These are phyloP conservation scores for Pedetes capensis DNA, from an alignment of 2,113 vertebrate genomes.

Conservation along the genomic window DNA sequence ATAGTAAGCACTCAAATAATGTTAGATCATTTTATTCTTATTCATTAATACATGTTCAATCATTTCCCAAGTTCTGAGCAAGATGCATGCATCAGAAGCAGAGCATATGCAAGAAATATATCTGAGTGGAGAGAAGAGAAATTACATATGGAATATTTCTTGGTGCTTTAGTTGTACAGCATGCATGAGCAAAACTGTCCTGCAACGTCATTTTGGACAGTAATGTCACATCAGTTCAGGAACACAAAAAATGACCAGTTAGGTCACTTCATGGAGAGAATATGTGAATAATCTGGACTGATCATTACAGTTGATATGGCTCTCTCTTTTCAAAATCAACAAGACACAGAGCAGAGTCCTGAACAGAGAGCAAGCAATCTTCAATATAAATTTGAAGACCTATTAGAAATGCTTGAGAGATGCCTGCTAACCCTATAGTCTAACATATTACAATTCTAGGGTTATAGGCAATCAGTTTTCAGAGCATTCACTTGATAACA, in stretches of 20 bases:
- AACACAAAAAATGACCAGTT: neutral
- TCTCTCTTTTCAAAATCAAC: slow-evolving; percentile 31
- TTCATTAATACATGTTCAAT: slow-evolving; percentile 23
- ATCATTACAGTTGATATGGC: neutral
- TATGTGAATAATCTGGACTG: slow-evolving; percentile 5
- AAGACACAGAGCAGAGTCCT: neutral
- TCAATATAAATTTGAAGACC: neutral
- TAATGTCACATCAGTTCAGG: slow-evolving; percentile 17
- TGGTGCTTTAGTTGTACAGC: neutral
- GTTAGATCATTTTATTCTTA: slow-evolving; percentile 50
- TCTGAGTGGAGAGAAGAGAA: slow-evolving; percentile 34
- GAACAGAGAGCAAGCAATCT: neutral
- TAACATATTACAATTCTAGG: neutral
- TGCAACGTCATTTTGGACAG: neutral
- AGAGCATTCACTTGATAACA: neutral
- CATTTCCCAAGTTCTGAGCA: slow-evolving; percentile 42
- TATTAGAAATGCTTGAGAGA: neutral
- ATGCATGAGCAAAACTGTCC: neutral
- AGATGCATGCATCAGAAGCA: slow-evolving; percentile 39
- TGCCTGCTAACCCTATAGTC: neutral
- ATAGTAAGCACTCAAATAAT: slow-evolving; percentile 11
- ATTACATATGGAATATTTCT: slow-evolving; percentile 9
- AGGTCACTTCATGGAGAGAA: neutral
- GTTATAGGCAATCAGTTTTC: neutral
- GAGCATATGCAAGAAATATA: slow-evolving; percentile 11